phyloP scores from a whole-genome alignment of 1,140 invertebrate species.

The Pinna nobilis region DNA sequence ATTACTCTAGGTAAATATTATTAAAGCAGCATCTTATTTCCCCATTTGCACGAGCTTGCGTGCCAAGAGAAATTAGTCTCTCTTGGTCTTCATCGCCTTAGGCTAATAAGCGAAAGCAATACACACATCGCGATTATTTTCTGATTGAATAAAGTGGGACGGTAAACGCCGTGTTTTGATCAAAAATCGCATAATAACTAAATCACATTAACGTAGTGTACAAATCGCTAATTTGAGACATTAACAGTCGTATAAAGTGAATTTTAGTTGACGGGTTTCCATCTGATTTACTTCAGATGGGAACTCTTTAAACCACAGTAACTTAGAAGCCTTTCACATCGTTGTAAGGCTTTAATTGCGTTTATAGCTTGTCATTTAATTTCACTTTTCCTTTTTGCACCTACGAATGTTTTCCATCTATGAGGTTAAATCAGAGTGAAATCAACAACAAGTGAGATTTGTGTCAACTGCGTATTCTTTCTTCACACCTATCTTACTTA shows the following conservation, averaged over 20 bases:
- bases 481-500: too few species aligned
- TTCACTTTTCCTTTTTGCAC: too few species aligned
- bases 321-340: too few species aligned
- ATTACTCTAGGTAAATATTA: slow-evolving; percentile 47
- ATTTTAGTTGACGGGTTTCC: slow-evolving; percentile 27
- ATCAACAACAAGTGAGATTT: too few species aligned
- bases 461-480: too few species aligned
- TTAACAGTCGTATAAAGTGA: slow-evolving; percentile 31
- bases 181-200: slow-evolving; percentile 42
- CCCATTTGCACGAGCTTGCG: slow-evolving; percentile 47
- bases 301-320: too few species aligned
- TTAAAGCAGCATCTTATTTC: slow-evolving; percentile 43
- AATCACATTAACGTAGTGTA: slow-evolving; percentile 46
- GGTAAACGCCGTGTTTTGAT: slow-evolving; percentile 43
- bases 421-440: too few species aligned
- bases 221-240: slow-evolving; percentile 38
- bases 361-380: too few species aligned
- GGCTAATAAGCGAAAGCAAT: slow-evolving; percentile 30
- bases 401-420: too few species aligned
- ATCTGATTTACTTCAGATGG: background rate
- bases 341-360: too few species aligned
- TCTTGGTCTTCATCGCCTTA: slow-evolving; percentile 30
- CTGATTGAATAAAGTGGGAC: slow-evolving; percentile 48
- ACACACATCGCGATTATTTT: slow-evolving; percentile 28
- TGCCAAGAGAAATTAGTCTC: slow-evolving; percentile 46